Evolutionary conservation across 2,113 vertebrate species (phyloP).

Genomic region (Patagioenas fasciata): DNA sequence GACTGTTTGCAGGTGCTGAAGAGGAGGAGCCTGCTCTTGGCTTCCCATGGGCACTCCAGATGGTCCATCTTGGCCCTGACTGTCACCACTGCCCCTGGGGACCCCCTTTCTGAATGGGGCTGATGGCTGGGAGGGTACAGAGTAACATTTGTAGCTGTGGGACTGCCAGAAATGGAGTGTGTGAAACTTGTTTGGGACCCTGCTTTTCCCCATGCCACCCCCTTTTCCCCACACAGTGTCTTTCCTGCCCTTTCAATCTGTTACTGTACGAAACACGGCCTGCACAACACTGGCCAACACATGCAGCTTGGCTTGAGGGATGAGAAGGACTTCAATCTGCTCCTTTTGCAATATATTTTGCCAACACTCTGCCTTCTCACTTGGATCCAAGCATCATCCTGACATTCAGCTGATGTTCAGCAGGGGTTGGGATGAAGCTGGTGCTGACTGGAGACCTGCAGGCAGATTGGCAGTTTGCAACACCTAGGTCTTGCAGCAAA

Average conservation of each 20-base stretch:
- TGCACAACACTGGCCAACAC: not conserved
- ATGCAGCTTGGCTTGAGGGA: not conserved
- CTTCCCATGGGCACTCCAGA: not conserved
- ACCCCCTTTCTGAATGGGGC: not conserved
- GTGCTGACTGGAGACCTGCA: rapidly evolving
- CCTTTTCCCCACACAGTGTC: not conserved
- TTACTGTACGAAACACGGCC: not conserved
- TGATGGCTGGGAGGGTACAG: rapidly evolving
- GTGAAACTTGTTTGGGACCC: not conserved
- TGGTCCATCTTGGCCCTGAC: not conserved
- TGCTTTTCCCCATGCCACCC: not conserved
- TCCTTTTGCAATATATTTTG: not conserved
- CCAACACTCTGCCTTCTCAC: not conserved
- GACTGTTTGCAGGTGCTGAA: not conserved
- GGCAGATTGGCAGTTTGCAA: not conserved
- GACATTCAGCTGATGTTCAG: not conserved
- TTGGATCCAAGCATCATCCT: rapidly evolving
- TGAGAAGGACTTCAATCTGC: not conserved
- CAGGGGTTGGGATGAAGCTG: rapidly evolving
- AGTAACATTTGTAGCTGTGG: not conserved
- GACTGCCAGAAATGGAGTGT: not conserved
- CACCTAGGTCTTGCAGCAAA: not conserved
- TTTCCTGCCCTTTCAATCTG: not conserved
- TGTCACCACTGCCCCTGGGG: not conserved
- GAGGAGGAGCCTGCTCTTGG: not conserved